A percentile compares a stretch with the other conserved stretches of the same genome.
Conservation (phyloP, 2,113 vertebrate species). For the Tachysurus vachellii region DNA sequence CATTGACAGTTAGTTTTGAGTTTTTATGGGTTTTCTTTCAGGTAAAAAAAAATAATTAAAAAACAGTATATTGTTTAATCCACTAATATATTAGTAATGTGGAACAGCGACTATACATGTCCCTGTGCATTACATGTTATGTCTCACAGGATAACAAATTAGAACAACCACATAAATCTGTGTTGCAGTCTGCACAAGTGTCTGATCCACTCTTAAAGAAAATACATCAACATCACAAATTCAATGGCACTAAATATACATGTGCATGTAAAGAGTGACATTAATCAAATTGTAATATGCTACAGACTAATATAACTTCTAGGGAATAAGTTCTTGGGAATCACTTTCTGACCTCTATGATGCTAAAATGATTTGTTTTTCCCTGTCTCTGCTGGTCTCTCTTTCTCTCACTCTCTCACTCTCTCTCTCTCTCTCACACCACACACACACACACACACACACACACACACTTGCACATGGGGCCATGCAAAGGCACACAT, state of each 20-base stretch:
- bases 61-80: too few relatives aligned
- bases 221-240: background rate
- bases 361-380: background rate
- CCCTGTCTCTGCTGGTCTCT: conserved; percentile 20
- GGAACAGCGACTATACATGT: too few relatives aligned
- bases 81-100: too few relatives aligned
- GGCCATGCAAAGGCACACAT: conserved; percentile 56
- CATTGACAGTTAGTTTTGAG: too few relatives aligned
- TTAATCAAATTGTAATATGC: background rate
- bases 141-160: background rate
- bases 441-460: conserved; percentile 32
- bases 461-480: conserved; percentile 25
- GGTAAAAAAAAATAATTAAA: too few relatives aligned
- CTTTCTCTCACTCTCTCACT: background rate
- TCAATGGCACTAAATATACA: background rate
- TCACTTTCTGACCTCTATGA: conserved; percentile 7
- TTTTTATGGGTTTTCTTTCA: too few relatives aligned
- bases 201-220: background rate
- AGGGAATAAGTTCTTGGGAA: background rate
- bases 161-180: background rate
- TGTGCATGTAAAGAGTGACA: too few relatives aligned
- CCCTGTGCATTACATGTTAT: too few relatives aligned
- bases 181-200: background rate
- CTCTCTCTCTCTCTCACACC: too few relatives aligned
- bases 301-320: background rate